Evolutionary conservation across 2,888 invertebrate genomes (phyloP), one percentile per base, ranked within the genome.

Genomic region (Leptodirus hochenwartii): DNA sequence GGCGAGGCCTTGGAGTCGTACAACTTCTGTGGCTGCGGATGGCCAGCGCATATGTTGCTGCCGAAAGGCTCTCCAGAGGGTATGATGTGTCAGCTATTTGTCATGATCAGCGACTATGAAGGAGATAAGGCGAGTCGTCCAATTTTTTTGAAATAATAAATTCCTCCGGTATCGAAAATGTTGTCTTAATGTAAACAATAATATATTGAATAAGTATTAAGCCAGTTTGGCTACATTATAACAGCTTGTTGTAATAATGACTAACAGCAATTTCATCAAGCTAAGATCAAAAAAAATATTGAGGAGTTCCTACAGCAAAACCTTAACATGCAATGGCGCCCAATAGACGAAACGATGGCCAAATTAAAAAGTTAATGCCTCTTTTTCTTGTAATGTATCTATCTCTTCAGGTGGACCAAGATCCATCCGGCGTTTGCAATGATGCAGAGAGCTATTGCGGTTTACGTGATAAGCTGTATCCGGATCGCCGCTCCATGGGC

Each of bases 11-110:
- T 58, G 32, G 56, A 54, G 5, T 59, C 62, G 39, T 78, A 77
- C 57, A 75, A 77, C 56, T 80, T 78, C 64, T 87, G 85, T 56
- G 84, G 84, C 35, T 87, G 85, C 44, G 82, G 84, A 29, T 84
- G 84, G 81, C 84, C 84, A 0, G 72, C 80, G 35, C 81, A 84
- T 52, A 65, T 84, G 67, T 61, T 82, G 4, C 40, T 80, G 17
- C 77, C 82, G 1, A 76, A 69, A 53, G 84, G 84, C 3, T 70
- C 51, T 4, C 45, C 61, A 0, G 59, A 64, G 33, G 82, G 82
- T 1, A 69, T 64, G 53, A 54, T 60, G 0, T 66, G 71, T 45
- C 69, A 77, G 39, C 55, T 82, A 22, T 82, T 79, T 50, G 73
- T 66, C 23, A 81, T 82, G 79, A 60, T 82, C 34, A 74, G 81